Base-by-base conservation (phyloP, 2,888 invertebrate species). In the Lycia hirtaria region DNA sequence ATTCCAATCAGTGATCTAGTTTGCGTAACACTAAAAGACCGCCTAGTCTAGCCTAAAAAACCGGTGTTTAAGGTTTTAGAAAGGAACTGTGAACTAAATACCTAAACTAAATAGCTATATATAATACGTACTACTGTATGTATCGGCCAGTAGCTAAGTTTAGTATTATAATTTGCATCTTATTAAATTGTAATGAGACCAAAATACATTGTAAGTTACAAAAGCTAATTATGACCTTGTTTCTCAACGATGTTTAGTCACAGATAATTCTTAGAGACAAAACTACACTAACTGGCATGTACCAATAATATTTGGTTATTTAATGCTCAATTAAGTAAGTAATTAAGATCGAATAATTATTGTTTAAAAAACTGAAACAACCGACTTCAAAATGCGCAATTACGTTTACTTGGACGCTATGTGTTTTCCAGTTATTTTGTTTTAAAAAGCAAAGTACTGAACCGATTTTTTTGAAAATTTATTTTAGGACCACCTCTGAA, bases 171-270 rank as follows among this genome's bases (percentile, higher is more conserved):
- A 38, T 45, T 32, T 33, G 17, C n/a, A 30, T 9, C 20, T 43
- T 22, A 37, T 35, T 44, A 30, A 12, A 37, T 24, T 30, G 37
- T 38, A 49, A 32, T 44, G 12, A 44, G 37, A 24, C 38, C 33
- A 17, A 26, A 54, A 15, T 41, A n/a, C 7, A 12, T 55, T 50
- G 32, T n/a, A 44, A 50, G 50, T 49, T 41, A 7, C 19, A 3
- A 2, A 24, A 38, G 22, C 2, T 47, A 19, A 30, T 10, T 45
- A 7, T 19, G 19, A 19, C 17, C n/a, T 33, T 45, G 22, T 32
- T 22, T 19, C 7, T 10, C 14, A 14, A 17, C 22, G 44, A 15
- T 10, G 17, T 33, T 33, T 51, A 20, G 10, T 26, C 22, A 35
- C 10, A 1, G n/a, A 33, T 19, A 51, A 41, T n/a, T 41, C n/a